Evolutionary conservation across 2,113 vertebrate genomes (phyloP).

Genomic region (Scartelaos histophorus): DNA sequence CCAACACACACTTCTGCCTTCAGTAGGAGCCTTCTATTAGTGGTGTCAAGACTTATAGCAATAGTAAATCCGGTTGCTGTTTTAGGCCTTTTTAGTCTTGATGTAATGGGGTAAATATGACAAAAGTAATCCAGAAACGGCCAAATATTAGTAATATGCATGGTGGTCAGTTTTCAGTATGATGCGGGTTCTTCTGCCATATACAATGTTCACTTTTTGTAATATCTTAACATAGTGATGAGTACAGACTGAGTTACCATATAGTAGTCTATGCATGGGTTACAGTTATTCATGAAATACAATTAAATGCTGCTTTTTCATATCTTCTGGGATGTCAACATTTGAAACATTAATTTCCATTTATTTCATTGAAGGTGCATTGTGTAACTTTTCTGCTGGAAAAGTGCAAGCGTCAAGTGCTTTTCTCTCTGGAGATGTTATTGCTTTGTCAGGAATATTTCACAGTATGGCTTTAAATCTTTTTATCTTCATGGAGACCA

Average conservation of each 20-base stretch:
- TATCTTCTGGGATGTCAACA: slow-evolving; percentile 27
- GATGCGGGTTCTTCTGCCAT: slow-evolving; percentile 24
- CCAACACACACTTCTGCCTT: slow-evolving; percentile 63
- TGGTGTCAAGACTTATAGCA: slow-evolving; percentile 60
- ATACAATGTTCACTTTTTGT: slow-evolving; percentile 34
- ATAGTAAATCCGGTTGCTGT: slow-evolving; percentile 70
- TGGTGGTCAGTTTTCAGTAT: slow-evolving; percentile 44
- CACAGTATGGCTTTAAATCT: too few species aligned
- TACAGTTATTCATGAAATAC: slow-evolving; percentile 58
- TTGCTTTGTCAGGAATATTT: too few species aligned
- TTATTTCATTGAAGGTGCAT: background rate
- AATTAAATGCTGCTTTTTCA: slow-evolving; percentile 65
- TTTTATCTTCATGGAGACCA: too few species aligned
- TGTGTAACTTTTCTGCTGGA: too few species aligned
- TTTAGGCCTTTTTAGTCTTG: slow-evolving; percentile 46
- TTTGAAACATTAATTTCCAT: slow-evolving; percentile 19
- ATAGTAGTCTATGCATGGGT: slow-evolving; percentile 71
- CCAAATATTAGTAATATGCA: slow-evolving; percentile 64
- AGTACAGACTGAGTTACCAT: slow-evolving; percentile 43
- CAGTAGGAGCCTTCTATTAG: slow-evolving; percentile 46
- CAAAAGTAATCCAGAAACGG: slow-evolving; percentile 32
- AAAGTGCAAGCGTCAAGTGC: too few species aligned
- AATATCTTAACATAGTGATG: slow-evolving; percentile 22
- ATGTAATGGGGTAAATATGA: slow-evolving; percentile 26
- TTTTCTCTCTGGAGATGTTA: too few species aligned